phyloP scores from a whole-genome alignment of 1,140 invertebrate genomes.

The Micrasema longulum region DNA sequence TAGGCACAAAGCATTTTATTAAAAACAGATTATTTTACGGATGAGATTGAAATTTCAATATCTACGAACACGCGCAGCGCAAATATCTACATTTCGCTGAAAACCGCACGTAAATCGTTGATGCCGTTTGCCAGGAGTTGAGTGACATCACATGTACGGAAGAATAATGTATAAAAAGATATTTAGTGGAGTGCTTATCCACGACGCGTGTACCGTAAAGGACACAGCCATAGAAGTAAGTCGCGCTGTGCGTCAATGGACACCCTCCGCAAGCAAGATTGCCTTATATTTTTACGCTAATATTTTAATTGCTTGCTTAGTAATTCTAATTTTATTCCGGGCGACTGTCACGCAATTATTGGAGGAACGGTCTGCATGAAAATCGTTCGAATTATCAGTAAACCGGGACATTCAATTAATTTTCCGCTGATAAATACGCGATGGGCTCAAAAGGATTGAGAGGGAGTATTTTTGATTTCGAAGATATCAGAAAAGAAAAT shows the following conservation, averaged over 20 bases:
- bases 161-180: not conserved
- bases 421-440: not conserved
- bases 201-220: not conserved
- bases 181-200: not conserved
- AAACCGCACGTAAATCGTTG: too few species aligned
- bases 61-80: too few species aligned
- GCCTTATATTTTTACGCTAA: constrained; percentile 33
- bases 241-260: constrained; percentile 11
- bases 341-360: constrained; percentile 10
- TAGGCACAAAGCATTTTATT: too few species aligned
- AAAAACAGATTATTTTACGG: too few species aligned
- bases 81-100: too few species aligned
- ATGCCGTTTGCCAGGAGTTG: too few species aligned
- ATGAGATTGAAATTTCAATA: too few species aligned
- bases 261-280: not conserved
- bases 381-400: not conserved
- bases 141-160: too few species aligned
- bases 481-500: too few species aligned
- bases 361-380: not conserved
- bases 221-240: too few species aligned
- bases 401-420: not conserved
- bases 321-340: constrained; percentile 25
- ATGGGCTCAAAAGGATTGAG: not conserved
- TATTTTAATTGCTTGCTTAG: constrained; percentile 35
- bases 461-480: too few species aligned